phyloP scores from a whole-genome alignment of 2,113 vertebrate genomes.

The Macquaria ambigua region DNA sequence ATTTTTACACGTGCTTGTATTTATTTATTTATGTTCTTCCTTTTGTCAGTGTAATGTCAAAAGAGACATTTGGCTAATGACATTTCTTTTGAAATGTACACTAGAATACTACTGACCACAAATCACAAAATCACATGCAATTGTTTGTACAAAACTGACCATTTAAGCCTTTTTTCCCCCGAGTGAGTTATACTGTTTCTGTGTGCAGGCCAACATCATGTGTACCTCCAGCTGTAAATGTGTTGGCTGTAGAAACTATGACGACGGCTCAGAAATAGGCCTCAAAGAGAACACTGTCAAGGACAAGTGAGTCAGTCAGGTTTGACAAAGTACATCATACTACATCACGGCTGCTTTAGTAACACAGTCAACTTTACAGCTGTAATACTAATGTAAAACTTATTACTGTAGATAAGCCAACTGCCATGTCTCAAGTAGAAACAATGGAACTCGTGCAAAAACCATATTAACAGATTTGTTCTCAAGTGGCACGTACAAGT shows the following conservation, averaged over 20 bases:
- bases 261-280: constrained; percentile 77
- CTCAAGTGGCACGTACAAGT: no score
- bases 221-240: constrained; percentile 95
- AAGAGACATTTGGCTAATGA: neutral
- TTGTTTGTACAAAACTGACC: neutral
- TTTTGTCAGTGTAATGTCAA: neutral
- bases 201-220: constrained; percentile 92
- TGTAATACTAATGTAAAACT: neutral
- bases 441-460: neutral
- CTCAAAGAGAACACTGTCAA: neutral
- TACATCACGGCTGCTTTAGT: neutral
- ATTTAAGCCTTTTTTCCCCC: neutral
- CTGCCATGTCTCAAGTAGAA: neutral
- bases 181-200: neutral
- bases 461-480: neutral
- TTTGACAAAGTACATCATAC: neutral
- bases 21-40: neutral
- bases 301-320: constrained; percentile 56
- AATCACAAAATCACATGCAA: neutral
- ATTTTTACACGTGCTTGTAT: neutral
- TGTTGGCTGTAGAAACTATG: constrained; percentile 92
- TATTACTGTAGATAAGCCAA: no score
- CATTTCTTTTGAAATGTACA: neutral
- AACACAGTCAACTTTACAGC: neutral
- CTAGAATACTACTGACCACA: neutral